Evolutionary conservation across 1,140 invertebrate species (phyloP).

Genomic region (Rhagoletis zephyria): DNA sequence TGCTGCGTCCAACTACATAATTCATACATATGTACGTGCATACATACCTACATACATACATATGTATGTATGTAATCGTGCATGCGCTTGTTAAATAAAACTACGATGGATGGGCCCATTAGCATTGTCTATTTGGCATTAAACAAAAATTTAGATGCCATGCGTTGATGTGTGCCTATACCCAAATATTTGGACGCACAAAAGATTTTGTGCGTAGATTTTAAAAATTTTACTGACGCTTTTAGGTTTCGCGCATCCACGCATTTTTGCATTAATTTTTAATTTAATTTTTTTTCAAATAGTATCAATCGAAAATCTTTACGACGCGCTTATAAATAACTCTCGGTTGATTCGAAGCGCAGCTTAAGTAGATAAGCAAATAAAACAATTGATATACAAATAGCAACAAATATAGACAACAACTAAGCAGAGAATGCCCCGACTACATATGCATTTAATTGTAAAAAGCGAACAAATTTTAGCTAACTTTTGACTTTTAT

Average conservation of each 20-base stretch:
- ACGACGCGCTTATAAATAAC: too few relatives aligned
- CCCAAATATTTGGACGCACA: not conserved
- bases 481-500: too few relatives aligned
- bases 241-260: not conserved
- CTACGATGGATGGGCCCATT: not conserved
- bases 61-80: not conserved
- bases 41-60: not conserved
- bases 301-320: too few relatives aligned
- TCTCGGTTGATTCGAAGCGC: too few relatives aligned
- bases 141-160: not conserved
- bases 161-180: not conserved
- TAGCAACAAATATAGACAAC: too few relatives aligned
- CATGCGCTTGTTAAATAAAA: not conserved
- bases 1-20: not conserved
- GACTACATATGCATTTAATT: too few relatives aligned
- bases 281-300: too few relatives aligned
- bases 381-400: too few relatives aligned
- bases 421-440: too few relatives aligned
- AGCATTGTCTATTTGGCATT: not conserved
- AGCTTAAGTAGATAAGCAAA: too few relatives aligned
- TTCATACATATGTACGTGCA: too few relatives aligned
- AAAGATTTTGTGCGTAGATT: not conserved
- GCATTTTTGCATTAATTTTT: not conserved
- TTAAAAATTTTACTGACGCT: not conserved
- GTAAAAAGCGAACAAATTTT: too few relatives aligned